Percentiles rank a stretch among this genome's conserved stretches.
These are phyloP conservation scores for Chlorocebus sabaeus DNA, from an alignment of 2,113 vertebrate species.

Conservation along the genomic window DNA sequence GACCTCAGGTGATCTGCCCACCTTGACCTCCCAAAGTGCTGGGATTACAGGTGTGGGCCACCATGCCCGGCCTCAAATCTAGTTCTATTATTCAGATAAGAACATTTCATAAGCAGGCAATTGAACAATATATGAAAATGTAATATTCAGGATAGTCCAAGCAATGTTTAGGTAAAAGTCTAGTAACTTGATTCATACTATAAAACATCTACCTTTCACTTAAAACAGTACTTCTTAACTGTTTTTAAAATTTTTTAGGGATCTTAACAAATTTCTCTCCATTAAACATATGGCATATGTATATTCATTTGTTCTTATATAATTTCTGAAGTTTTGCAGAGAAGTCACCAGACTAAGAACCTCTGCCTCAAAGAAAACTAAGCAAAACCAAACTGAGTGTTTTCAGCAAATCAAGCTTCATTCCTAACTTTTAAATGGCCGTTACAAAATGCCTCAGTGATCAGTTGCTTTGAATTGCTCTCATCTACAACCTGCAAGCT, in stretches of 20 bases:
- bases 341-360: not conserved
- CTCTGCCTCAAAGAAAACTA: not conserved
- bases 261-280: not conserved
- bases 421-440: not conserved
- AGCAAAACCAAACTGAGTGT: not conserved
- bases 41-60: no score
- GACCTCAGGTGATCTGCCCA: no score
- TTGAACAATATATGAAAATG: not conserved
- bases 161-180: not conserved
- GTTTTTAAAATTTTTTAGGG: not conserved
- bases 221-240: not conserved
- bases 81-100: not conserved
- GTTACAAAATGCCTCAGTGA: not conserved
- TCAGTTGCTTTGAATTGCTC: not conserved
- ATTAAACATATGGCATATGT: not conserved
- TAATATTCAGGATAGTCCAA: not conserved
- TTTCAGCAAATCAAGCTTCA: not conserved
- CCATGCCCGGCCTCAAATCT: no score
- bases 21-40: no score
- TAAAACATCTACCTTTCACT: not conserved
- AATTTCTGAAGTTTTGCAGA: slow-evolving; percentile 28
- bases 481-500: not conserved
- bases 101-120: not conserved
- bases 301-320: not conserved
- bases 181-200: not conserved